A percentile compares a stretch with the other conserved stretches of the same genome.
Conservation (phyloP, 2,113 vertebrate species). For the Oophaga pumilio region DNA sequence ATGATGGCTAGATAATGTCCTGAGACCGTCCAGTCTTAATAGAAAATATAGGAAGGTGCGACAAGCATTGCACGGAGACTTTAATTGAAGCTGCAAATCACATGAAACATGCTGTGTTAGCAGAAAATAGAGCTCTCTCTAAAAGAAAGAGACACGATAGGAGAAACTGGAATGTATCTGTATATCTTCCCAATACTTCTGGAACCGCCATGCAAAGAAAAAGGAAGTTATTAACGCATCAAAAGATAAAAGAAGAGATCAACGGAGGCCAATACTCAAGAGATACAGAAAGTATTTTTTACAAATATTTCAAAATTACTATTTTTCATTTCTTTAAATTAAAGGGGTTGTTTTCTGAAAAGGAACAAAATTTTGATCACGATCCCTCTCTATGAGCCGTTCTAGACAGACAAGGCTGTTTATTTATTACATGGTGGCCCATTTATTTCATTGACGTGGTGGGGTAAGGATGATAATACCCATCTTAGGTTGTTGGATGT, state of each 20-base stretch:
- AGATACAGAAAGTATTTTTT: background rate
- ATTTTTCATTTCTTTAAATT: background rate
- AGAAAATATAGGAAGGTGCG: conserved; percentile 47
- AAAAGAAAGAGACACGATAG: conserved; percentile 28
- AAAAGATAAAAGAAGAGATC: conserved; percentile 11
- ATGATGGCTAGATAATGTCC: conserved; percentile 56
- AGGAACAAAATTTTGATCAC: background rate
- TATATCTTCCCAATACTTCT: conserved; percentile 4
- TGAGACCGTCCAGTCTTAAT: conserved; percentile 17
- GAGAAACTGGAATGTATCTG: background rate
- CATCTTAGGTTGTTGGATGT: too few species aligned
- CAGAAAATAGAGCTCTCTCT: conserved; percentile 56
- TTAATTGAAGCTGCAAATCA: conserved; percentile 69
- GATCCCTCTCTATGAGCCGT: too few species aligned
- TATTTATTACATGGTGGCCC: too few species aligned
- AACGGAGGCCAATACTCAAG: background rate
- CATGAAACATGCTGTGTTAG: conserved; percentile 60
- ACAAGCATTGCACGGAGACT: conserved; percentile 58
- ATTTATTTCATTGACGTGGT: too few species aligned
- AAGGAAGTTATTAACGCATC: background rate
- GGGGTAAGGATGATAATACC: too few species aligned
- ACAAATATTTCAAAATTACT: background rate
- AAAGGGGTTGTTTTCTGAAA: background rate
- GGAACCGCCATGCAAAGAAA: background rate
- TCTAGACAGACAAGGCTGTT: too few species aligned